Evolutionary conservation across 2,113 vertebrate genomes (phyloP), one percentile per base, ranked within the genome.

Genomic region (Herpetotheres cachinnans): DNA sequence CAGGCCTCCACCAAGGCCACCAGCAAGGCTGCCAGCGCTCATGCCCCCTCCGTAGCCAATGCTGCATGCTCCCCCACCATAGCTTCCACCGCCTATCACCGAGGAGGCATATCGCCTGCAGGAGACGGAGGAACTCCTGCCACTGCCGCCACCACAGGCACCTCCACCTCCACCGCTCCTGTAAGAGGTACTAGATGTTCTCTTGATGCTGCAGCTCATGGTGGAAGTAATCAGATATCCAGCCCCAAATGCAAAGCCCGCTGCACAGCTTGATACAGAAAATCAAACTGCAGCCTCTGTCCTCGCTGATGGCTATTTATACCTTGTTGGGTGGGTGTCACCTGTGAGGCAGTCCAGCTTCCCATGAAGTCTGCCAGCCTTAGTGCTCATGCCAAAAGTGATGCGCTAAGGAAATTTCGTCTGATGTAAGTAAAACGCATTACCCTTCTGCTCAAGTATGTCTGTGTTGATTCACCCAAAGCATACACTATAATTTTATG

Each of bases 171-270:
- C 91, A 10, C 91, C 93, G 13, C 91, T 96, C 46, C 95, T 49
- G 93, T 93, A 96, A 7, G 91, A 96, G 71, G 84, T 91, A 16
- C 88, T 92, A 18, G 91, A 93, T 3, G 91, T 80, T 89, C 89
- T 96, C 89, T 93, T 95, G 93, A 93, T 84, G 95, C 77, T 96
- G 91, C 95, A 95, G 88, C 95, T 96, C 95, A 96, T 96, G 91
- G 1, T 58, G 71, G 30, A 36, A 70, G 63, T 3, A 10, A 8
- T 49, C 27, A 16, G 84, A 5, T 69, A 2, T 6, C 9, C 44
- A 29, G 76, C 16, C 76, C 65, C 84, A 36, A 61, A 17, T 5
- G 61, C 76, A 50, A 95, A 89, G 88, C n/a, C 18, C 3, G 10
- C 11, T 14, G 56, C 61, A 42, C 47, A 67, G 90, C 54, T 54